Evolutionary conservation across 2,113 vertebrate species (phyloP).

Genomic region (Lamprotornis superbus): DNA sequence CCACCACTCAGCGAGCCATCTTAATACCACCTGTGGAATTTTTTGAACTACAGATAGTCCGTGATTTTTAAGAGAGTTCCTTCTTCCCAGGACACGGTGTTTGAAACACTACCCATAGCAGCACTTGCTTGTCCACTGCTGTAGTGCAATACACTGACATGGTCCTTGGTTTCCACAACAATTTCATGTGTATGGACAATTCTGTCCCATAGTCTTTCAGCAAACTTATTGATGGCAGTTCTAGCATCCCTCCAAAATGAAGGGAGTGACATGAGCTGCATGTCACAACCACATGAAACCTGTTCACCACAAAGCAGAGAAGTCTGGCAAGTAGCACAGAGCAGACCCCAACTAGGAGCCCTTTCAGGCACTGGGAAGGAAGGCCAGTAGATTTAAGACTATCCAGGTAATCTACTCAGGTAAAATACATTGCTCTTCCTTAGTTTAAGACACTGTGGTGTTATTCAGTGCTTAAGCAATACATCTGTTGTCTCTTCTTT

Average conservation of each 20-base stretch:
- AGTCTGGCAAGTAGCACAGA: not conserved
- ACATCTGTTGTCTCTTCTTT: not conserved
- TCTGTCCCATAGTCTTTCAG: not conserved
- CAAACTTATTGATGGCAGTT: not conserved
- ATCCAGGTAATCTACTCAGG: not conserved
- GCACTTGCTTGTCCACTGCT: not conserved
- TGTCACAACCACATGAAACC: not conserved
- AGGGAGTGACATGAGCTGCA: not conserved
- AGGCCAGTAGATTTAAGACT: not conserved
- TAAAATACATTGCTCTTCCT: not conserved
- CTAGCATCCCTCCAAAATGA: not conserved
- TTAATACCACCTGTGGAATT: not conserved
- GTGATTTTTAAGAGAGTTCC: not conserved
- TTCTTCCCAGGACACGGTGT: not conserved
- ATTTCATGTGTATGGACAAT: not conserved
- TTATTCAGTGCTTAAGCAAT: not conserved
- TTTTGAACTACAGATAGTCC: not conserved
- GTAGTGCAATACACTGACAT: not conserved
- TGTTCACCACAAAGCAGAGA: not conserved
- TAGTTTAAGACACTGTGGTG: not conserved
- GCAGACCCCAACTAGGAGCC: not conserved
- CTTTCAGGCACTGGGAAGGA: not conserved
- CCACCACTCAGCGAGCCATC: not conserved
- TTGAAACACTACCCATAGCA: not conserved
- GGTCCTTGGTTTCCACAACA: not conserved